A percentile compares a stretch with the other conserved stretches of the same genome.
These are phyloP conservation scores for Sinonovacula constricta DNA, from an alignment of 1,140 invertebrate genomes.

Conservation along the genomic window DNA sequence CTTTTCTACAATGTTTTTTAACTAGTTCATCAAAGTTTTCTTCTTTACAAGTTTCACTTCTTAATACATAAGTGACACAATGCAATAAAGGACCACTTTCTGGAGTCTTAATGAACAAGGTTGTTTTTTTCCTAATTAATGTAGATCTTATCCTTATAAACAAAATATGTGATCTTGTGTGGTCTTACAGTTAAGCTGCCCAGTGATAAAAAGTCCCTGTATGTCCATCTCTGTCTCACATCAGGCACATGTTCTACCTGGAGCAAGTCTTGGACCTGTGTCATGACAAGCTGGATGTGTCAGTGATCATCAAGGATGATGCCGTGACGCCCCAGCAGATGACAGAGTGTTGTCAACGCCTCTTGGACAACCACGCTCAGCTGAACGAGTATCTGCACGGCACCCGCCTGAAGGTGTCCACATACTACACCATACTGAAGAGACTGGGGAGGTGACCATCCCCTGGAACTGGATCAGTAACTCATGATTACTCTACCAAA, in stretches of 20 bases:
- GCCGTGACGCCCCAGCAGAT: slow-evolving; percentile 50
- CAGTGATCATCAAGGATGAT: slow-evolving; percentile 26
- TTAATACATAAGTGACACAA: no score
- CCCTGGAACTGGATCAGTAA: slow-evolving; percentile 43
- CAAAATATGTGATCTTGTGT: no score
- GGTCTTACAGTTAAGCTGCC: no score
- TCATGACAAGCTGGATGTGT: slow-evolving; percentile 23
- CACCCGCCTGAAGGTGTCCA: slow-evolving; percentile 34
- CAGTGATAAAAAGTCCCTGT: no score
- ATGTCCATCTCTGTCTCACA: no score
- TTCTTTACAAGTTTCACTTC: no score
- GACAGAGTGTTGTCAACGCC: slow-evolving; percentile 42
- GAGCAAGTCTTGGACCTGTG: slow-evolving; percentile 35
- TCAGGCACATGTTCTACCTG: slow-evolving; percentile 47
- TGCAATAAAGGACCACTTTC: no score
- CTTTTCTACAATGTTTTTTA: no score
- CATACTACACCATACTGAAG: slow-evolving; percentile 48
- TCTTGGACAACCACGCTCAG: slow-evolving; percentile 7
- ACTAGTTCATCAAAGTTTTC: no score
- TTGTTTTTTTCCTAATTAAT: no score
- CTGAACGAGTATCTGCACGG: slow-evolving; percentile 23
- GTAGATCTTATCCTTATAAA: no score
- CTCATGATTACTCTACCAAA: neutral
- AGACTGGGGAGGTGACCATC: slow-evolving; percentile 46
- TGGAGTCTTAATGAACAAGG: no score